phyloP scores from a whole-genome alignment of 2,113 vertebrate genomes.

The Lagenorhynchus albirostris region DNA sequence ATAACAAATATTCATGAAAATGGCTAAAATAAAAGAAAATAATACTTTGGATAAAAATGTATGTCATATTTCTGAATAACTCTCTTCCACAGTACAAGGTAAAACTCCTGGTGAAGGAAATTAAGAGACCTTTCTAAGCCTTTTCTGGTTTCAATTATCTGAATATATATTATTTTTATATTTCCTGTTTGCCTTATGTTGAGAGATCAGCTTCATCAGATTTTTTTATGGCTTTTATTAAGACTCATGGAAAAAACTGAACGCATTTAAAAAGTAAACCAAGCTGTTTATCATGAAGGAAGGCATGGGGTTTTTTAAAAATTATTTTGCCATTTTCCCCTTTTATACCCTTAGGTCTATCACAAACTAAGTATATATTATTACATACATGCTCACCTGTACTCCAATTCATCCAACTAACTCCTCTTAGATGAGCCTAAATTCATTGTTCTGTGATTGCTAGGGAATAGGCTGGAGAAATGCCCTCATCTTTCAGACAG shows the following conservation, averaged over 20 bases:
- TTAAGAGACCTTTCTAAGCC: background rate
- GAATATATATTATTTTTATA: background rate
- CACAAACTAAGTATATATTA: background rate
- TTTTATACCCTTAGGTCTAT: background rate
- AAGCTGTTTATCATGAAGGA: background rate
- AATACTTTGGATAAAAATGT: background rate
- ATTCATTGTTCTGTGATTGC: background rate
- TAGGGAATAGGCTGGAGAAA: background rate
- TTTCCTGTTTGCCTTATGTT: background rate
- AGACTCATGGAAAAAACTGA: background rate
- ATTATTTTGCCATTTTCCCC: background rate
- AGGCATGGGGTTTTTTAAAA: background rate
- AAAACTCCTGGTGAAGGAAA: constrained; percentile 1
- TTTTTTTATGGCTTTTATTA: background rate
- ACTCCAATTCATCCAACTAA: background rate
- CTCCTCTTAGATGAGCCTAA: background rate
- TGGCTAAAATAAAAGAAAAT: background rate
- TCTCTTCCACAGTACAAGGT: background rate
- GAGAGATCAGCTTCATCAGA: background rate
- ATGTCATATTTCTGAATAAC: constrained; percentile 10
- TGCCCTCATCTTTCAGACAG: background rate
- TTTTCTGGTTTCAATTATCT: background rate
- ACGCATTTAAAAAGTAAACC: background rate
- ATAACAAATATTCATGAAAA: background rate
- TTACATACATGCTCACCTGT: background rate